Evolutionary conservation across 1,140 invertebrate genomes (phyloP).

Genomic region (Phymastichus coffea): DNA sequence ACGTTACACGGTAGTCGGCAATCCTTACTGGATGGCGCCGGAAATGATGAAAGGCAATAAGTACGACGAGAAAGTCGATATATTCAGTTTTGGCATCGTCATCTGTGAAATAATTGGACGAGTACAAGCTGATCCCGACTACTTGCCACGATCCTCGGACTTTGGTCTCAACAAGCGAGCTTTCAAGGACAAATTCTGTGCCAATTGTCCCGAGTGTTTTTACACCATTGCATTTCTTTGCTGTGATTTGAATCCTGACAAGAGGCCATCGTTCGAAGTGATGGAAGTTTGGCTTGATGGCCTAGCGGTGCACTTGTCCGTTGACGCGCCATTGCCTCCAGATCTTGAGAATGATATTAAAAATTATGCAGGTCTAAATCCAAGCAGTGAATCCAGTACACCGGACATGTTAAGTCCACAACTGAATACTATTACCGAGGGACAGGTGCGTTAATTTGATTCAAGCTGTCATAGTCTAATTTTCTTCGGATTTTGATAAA

Average conservation of each 20-base stretch:
- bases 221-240: conserved; percentile 86
- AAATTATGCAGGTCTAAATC: conserved; percentile 66
- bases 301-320: conserved; percentile 70
- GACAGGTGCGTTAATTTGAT: conserved; percentile 47
- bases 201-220: conserved; percentile 83
- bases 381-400: conserved; percentile 63
- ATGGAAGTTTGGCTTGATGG: conserved; percentile 81
- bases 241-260: conserved; percentile 85
- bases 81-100: conserved; percentile 96
- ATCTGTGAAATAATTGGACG: conserved; percentile 94
- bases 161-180: conserved; percentile 87
- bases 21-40: conserved; percentile 98
- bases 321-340: conserved; percentile 63
- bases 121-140: conserved; percentile 91
- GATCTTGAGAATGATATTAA: conserved; percentile 75
- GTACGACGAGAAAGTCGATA: conserved; percentile 96
- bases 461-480: no score
- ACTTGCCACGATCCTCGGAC: conserved; percentile 82
- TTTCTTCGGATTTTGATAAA: neutral
- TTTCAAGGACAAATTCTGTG: conserved; percentile 86
- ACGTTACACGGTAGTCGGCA: conserved; percentile 82
- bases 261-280: conserved; percentile 83
- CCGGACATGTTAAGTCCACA: conserved; percentile 57
- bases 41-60: conserved; percentile 96
- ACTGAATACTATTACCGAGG: conserved; percentile 57